Base-by-base conservation (phyloP, 1,140 invertebrate species). In the Drosophila willistoni region DNA sequence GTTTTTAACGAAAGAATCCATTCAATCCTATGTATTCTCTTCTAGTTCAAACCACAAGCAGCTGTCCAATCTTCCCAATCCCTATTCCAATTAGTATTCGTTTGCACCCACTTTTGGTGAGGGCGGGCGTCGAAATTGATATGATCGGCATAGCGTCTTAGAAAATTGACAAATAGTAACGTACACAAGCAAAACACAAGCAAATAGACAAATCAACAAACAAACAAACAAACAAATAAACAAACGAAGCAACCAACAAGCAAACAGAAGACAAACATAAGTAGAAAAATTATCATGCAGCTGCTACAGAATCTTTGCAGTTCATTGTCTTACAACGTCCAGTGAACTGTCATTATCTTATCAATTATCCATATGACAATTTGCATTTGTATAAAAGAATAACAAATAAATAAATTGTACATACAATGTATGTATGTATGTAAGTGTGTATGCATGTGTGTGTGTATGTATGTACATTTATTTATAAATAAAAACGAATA, bases 321-420 rank as follows among this genome's bases (percentile, higher is more conserved):
- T 51, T 51, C 17, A 22, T 51, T 51, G 17, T 51, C 44, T 51
- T 9, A 51, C 17, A 17, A 19, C 44, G 44, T 51, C 17, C 44
- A 51, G 14, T 51, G 44, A 51, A 51, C 44, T 51, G 44, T 51
- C 17, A 51, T 51, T 51, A 51, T 51, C 44, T 51, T 51, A 51
- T 51, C 44, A 51, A 51, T 51, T 51, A 51, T 51, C 44, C 44
- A 51, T 47, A 51, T 51, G 44, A 22, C 44, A 51, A 51, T 51
- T 51, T 51, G 44, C 44, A 22, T 51, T 51, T 51, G 44, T 51
- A 51, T 22, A 51, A 51, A 51, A 51, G 44, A 51, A 51, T 4
- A 22, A 51, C 9, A 51, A 51, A 51, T 5, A 51, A 22, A 22
- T 42, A 14, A 14, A 42, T 42, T 34, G 7, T 7, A 10, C 34